Base-by-base conservation (phyloP, 1,140 invertebrate genomes). In the Euglossa dilemma region DNA sequence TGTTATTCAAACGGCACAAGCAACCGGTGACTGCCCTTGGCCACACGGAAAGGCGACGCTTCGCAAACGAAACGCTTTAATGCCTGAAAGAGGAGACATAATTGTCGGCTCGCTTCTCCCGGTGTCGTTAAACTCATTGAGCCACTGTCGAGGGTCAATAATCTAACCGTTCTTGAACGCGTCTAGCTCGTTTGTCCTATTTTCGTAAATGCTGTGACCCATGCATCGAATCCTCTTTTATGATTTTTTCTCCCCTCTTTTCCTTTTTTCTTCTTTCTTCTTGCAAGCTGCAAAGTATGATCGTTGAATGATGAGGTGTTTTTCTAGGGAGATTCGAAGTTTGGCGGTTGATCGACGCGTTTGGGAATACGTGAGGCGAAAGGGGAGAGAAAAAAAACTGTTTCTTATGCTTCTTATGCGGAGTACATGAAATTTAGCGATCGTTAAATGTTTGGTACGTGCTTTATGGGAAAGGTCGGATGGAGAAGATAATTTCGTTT, bases 71-170 rank as follows among this genome's bases (percentile, higher is more conserved):
- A 87, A 80, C 81, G 78, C 61, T 85, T 82, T 72, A 82, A 87
- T 71, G 77, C 56, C 64, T 88, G 73, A 54, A 67, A 75, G 64
- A 72, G 71, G 75, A 83, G 79, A 88, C 79, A 83, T 88, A 88
- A 88, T 87, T 88, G 86, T 71, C 83, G 59, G 74, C 47, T 85
- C 86, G 61, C 43, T 75, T 73, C 82, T 67, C 64, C 36, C 43
- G 63, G 87, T 88, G 86, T 88, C 87, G 71, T 88, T 88, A 88
- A 88, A 88, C 86, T 88, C 77, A 83, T 87, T 67, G 74, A 86
- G 82, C 67, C 63, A 28, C 20, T 36, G 79, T 54, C 71, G n/a
- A 71, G 75, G 86, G 86, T 87, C 85, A 84, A 66, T 64, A 72
- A 57, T 67, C 36, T 67, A 50, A 61, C n/a, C n/a, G 47, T 18